Conservation (phyloP, 2,113 vertebrate species). For the Tyrannus savana region DNA sequence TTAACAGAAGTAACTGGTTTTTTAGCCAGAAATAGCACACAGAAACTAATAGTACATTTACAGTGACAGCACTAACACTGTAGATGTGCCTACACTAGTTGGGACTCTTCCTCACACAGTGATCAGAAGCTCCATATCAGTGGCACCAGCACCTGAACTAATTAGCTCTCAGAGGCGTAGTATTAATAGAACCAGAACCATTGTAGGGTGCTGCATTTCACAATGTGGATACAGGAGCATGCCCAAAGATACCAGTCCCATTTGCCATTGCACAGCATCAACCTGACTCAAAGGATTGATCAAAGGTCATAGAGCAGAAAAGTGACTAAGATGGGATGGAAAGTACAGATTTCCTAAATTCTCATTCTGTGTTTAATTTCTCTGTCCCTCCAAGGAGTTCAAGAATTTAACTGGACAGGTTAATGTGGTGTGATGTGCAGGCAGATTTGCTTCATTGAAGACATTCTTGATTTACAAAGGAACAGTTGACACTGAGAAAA, state of each 20-base stretch:
- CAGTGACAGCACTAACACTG: neutral
- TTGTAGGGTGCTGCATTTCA: neutral
- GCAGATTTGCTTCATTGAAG: neutral
- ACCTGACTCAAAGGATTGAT: neutral
- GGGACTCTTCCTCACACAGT: neutral
- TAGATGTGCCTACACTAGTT: neutral
- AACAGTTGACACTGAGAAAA: neutral
- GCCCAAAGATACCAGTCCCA: neutral
- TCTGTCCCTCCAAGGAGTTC: neutral
- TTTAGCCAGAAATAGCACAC: neutral
- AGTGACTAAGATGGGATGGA: neutral
- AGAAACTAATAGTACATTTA: neutral
- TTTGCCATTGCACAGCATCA: neutral
- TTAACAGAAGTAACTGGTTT: neutral
- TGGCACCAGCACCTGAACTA: neutral
- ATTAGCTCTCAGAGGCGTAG: neutral
- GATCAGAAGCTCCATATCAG: neutral
- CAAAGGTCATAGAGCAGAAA: neutral
- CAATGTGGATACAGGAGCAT: neutral
- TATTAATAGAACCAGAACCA: neutral
- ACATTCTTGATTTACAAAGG: neutral
- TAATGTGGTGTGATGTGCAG: neutral
- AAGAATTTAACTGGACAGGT: neutral
- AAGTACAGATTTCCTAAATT: neutral
- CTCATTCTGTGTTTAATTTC: neutral